phyloP scores from a whole-genome alignment of 2,113 vertebrate species.

The Centropus bengalensis region DNA sequence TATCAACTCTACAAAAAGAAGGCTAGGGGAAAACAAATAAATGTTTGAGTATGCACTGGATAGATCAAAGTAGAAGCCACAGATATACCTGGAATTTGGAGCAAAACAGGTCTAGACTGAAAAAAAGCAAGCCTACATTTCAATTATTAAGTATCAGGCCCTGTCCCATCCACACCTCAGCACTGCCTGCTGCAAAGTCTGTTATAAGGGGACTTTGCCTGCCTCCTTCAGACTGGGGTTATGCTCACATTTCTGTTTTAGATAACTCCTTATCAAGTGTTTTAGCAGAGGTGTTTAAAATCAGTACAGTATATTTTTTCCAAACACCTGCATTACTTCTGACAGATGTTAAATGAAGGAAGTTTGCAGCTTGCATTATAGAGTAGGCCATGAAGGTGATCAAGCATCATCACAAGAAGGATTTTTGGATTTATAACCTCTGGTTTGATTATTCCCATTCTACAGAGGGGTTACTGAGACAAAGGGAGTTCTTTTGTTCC shows the following conservation, averaged over 20 bases:
- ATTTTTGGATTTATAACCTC: neutral
- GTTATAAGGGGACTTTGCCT: neutral
- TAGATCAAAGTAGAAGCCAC: rapidly evolving
- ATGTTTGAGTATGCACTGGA: neutral
- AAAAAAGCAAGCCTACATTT: neutral
- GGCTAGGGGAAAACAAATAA: neutral
- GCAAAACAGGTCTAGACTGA: neutral
- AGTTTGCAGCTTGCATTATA: neutral
- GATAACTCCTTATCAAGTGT: neutral
- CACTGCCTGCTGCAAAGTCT: neutral
- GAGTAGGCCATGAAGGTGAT: neutral
- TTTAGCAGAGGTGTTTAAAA: neutral
- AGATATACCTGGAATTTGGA: neutral
- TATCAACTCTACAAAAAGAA: neutral
- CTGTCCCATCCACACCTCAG: neutral
- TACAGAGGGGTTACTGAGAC: neutral
- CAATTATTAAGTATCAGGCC: neutral
- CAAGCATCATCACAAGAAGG: neutral
- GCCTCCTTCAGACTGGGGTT: neutral
- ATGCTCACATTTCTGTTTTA: neutral
- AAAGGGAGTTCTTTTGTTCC: neutral
- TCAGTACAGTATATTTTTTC: neutral
- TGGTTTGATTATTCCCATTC: neutral
- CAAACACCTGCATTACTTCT: neutral
- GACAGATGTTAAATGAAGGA: neutral